A percentile compares a stretch with the other conserved stretches of the same genome.
Evolutionary conservation across 2,888 invertebrate species (phyloP).

Genomic region (Tricholauxania praeusta): DNA sequence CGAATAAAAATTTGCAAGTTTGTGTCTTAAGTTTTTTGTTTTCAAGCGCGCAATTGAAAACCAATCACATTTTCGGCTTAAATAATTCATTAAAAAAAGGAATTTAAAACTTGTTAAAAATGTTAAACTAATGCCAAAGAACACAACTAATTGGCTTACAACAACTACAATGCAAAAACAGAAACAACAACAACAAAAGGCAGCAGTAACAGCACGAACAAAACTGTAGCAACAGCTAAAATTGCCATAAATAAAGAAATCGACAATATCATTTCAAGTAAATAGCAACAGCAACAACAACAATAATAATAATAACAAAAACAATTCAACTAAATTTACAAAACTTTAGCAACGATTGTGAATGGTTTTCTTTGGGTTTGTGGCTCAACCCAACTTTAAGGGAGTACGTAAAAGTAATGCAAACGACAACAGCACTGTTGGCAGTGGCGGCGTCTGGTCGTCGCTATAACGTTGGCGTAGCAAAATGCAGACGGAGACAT

Average conservation of each 20-base stretch:
- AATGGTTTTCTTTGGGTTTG: not conserved
- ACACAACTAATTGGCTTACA: slow-evolving; percentile 34
- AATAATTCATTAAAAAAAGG: no score
- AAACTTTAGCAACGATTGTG: not conserved
- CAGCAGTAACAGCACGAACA: not conserved
- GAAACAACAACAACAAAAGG: not conserved
- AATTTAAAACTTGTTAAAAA: no score
- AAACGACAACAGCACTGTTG: not conserved
- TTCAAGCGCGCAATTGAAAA: not conserved
- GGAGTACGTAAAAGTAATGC: not conserved
- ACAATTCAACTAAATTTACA: not conserved
- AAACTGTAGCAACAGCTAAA: no score
- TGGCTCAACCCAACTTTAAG: no score
- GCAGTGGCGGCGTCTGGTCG: not conserved
- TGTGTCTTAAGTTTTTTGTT: slow-evolving; percentile 18
- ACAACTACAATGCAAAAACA: slow-evolving; percentile 15
- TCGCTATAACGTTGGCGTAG: not conserved
- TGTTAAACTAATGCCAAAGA: not conserved
- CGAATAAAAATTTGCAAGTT: not conserved
- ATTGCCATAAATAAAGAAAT: slow-evolving; percentile 11
- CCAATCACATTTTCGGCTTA: no score
- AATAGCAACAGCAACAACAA: not conserved
- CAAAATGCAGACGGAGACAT: not conserved
- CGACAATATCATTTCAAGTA: not conserved
- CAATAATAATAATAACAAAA: slow-evolving; percentile 3